Conservation (phyloP, 1,140 invertebrate genomes). For the Drosophila pachea region DNA sequence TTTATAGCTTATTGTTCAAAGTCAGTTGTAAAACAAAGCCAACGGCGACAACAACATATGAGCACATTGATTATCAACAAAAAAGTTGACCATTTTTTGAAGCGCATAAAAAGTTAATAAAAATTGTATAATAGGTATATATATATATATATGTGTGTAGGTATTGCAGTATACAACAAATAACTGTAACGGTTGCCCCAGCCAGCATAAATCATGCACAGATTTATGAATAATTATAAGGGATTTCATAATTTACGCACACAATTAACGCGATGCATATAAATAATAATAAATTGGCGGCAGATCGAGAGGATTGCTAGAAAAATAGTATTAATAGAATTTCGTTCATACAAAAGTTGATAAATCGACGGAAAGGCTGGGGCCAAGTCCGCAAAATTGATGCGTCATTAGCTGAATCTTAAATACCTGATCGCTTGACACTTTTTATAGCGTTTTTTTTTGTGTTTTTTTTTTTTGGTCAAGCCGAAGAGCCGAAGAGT, state of each 20-base stretch:
- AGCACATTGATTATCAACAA: conserved; percentile 67
- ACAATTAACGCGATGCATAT: conserved; percentile 52
- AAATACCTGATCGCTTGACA: conserved; percentile 18
- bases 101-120: conserved; percentile 28
- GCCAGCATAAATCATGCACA: conserved; percentile 63
- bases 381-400: too few relatives aligned
- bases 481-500: conserved; percentile 49
- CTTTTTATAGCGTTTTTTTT: neutral
- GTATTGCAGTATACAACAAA: conserved; percentile 50
- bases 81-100: conserved; percentile 28
- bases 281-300: conserved; percentile 19
- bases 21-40: conserved; percentile 53
- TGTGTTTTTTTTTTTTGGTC: conserved; percentile 26
- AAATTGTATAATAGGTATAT: conserved; percentile 8
- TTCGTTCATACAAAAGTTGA: conserved; percentile 27
- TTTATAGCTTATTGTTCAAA: conserved; percentile 41
- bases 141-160: conserved; percentile 29
- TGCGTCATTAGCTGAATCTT: conserved; percentile 20
- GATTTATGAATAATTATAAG: conserved; percentile 45
- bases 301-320: neutral
- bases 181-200: conserved; percentile 68
- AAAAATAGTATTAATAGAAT: conserved; percentile 36
- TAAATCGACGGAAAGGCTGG: conserved; percentile 40
- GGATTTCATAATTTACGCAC: conserved; percentile 53
- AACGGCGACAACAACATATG: conserved; percentile 59